These are phyloP conservation scores for Drosophila mimica DNA, from an alignment of 2,888 invertebrate species.

Conservation along the genomic window DNA sequence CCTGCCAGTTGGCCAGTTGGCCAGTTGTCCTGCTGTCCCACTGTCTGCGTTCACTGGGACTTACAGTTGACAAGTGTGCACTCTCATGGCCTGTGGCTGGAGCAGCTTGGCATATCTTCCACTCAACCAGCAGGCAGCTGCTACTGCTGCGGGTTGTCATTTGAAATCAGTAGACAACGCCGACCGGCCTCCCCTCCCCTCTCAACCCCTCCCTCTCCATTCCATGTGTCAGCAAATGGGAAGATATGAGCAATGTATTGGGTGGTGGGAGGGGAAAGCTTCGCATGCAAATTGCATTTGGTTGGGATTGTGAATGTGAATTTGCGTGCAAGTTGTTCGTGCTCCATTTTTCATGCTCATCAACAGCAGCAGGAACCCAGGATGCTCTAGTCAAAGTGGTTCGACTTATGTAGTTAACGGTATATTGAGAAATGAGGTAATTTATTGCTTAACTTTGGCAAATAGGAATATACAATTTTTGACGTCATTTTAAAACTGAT, in stretches of 20 bases:
- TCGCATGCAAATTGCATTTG: slow-evolving; percentile 50
- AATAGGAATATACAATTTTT: neutral
- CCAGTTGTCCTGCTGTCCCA: slow-evolving; percentile 14
- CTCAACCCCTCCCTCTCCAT: neutral
- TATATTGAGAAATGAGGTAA: no score
- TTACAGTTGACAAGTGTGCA: slow-evolving; percentile 73
- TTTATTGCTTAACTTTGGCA: no score
- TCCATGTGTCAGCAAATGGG: neutral
- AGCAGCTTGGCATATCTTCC: slow-evolving; percentile 59
- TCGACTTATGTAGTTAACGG: neutral
- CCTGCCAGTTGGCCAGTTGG: neutral
- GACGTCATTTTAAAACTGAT: neutral
- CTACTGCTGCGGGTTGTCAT: slow-evolving; percentile 63
- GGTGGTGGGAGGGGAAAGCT: neutral
- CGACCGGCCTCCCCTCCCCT: neutral
- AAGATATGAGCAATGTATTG: neutral
- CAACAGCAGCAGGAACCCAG: slow-evolving; percentile 22
- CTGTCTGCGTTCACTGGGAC: slow-evolving; percentile 28
- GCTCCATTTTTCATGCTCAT: slow-evolving; percentile 54
- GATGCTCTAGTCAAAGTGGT: neutral
- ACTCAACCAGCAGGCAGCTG: slow-evolving; percentile 20
- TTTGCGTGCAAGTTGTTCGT: slow-evolving; percentile 27
- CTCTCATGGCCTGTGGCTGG: slow-evolving; percentile 68
- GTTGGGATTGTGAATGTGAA: slow-evolving; percentile 22
- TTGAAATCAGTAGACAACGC: slow-evolving; percentile 65